Evolutionary conservation across 2,113 vertebrate genomes (phyloP).

Genomic region (Hylia prasina): DNA sequence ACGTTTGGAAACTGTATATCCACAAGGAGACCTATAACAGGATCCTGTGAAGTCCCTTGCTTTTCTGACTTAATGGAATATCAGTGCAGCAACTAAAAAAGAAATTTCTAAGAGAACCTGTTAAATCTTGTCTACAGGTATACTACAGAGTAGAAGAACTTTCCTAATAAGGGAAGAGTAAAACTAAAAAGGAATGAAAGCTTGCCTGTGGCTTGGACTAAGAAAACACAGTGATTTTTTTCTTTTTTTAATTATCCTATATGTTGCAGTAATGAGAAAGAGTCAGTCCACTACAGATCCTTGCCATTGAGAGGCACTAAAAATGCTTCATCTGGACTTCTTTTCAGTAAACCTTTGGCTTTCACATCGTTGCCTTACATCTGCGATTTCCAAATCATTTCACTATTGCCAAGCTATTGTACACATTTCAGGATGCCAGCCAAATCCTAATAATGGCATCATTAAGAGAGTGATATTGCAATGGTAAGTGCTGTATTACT

Average conservation of each 20-base stretch:
- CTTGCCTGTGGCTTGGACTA: background rate
- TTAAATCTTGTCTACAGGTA: background rate
- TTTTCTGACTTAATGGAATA: background rate
- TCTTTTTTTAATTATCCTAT: background rate
- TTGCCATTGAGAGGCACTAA: background rate
- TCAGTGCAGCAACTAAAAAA: background rate
- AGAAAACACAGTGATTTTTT: background rate
- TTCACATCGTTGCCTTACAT: slow-evolving; percentile 65
- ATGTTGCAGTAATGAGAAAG: background rate
- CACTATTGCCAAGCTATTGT: slow-evolving; percentile 71
- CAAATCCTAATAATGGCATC: slow-evolving; percentile 72
- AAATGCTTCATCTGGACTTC: slow-evolving; percentile 53
- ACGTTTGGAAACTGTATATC: background rate
- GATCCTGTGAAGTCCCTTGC: background rate
- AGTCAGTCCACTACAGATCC: background rate
- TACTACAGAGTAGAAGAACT: background rate
- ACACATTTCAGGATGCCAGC: slow-evolving; percentile 69
- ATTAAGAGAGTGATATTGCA: slow-evolving; percentile 69
- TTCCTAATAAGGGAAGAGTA: background rate
- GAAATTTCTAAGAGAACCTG: background rate
- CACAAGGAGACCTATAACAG: background rate
- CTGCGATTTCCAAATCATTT: slow-evolving; percentile 67
- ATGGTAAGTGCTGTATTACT: slow-evolving; percentile 64
- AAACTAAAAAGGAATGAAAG: background rate
- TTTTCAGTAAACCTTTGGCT: slow-evolving; percentile 65